Conservation (phyloP, 2,888 invertebrate species). For the Tiphia femorata region DNA sequence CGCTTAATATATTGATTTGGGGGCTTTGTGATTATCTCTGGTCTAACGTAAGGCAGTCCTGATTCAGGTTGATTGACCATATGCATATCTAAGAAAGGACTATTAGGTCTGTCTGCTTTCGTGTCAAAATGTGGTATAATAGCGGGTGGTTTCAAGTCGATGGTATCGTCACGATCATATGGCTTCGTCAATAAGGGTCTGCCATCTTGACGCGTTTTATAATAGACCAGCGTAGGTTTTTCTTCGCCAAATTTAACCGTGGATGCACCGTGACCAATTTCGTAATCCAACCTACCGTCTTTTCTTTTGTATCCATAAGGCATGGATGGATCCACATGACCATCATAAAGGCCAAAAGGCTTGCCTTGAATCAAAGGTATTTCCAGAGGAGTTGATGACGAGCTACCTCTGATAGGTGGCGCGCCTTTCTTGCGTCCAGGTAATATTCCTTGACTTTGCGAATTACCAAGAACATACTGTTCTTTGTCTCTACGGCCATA, state of each 20-base stretch:
- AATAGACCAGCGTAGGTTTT: slow-evolving; percentile 14
- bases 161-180: slow-evolving; percentile 45
- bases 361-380: slow-evolving; percentile 46
- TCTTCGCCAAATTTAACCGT: slow-evolving; percentile 35
- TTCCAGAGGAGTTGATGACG: slow-evolving; percentile 41
- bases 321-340: slow-evolving; percentile 25
- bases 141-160: slow-evolving; percentile 56
- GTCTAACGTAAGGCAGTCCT: slow-evolving; percentile 34
- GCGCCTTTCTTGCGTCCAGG: slow-evolving; percentile 30
- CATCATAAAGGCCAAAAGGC: slow-evolving; percentile 44
- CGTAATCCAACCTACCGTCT: slow-evolving; percentile 38
- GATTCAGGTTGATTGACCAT: slow-evolving; percentile 30
- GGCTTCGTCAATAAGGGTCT: slow-evolving; percentile 18
- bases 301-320: slow-evolving; percentile 40
- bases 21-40: slow-evolving; percentile 42
- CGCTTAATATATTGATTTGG: slow-evolving; percentile 19
- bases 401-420: slow-evolving; percentile 32
- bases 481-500: slow-evolving; percentile 38
- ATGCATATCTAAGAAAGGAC: slow-evolving; percentile 48
- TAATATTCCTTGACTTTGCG: slow-evolving; percentile 12
- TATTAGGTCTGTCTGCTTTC: slow-evolving; percentile 49
- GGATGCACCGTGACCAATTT: slow-evolving; percentile 49
- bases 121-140: slow-evolving; percentile 41
- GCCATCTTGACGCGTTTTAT: slow-evolving; percentile 21
- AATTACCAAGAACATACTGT: slow-evolving; percentile 20